Evolutionary conservation across 2,888 invertebrate species (phyloP), one percentile per base, ranked within the genome.

Genomic region (Gastrophysa polygoni): DNA sequence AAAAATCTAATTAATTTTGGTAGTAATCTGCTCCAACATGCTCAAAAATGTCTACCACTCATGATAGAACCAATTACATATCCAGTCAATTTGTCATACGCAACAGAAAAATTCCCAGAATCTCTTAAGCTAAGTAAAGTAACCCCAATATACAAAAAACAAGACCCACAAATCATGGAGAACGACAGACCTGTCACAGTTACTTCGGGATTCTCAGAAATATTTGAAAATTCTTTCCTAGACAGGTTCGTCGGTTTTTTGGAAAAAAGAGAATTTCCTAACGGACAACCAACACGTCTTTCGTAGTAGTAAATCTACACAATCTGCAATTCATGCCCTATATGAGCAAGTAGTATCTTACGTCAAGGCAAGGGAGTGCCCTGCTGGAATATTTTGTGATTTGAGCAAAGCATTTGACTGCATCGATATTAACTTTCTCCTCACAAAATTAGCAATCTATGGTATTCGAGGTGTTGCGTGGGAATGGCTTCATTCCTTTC

Each of bases 131-230:
- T 38, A 16, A 11, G 38, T 10, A 14, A 38, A 14, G 38, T 38
- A 10, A 38, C 38, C 3, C 38, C 38, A 38, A 38, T 38, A 38
- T 11, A 38, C 10, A 14, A 10, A 38, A 38, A 38, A 38, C n/a
- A 38, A 38, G 38, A 38, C 38, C n/a, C 38, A 4, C 38, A 38
- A 38, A 38, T 38, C 18, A 47, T 47, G 11, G 18, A 47, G 4
- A 47, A 47, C 48, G 5, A 47, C 10, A 47, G 48, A 47, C 48
- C 48, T 7, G 21, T 47, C 11, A 47, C 48, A 47, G 28, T 49
- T 20, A 18, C 49, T 24, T 49, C 49, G 38, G 16, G 38, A 38
- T 38, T 38, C 11, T 38, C 38, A 38, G 4, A 38, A 38, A 38
- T 16, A 38, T 38, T 38, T 16, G 38, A 38, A 38, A 6, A 38